Evolutionary conservation across 2,797 vertebrate species (phyloP), one percentile per base, ranked within the genome.

Genomic region (Numenius phaeopus): DNA sequence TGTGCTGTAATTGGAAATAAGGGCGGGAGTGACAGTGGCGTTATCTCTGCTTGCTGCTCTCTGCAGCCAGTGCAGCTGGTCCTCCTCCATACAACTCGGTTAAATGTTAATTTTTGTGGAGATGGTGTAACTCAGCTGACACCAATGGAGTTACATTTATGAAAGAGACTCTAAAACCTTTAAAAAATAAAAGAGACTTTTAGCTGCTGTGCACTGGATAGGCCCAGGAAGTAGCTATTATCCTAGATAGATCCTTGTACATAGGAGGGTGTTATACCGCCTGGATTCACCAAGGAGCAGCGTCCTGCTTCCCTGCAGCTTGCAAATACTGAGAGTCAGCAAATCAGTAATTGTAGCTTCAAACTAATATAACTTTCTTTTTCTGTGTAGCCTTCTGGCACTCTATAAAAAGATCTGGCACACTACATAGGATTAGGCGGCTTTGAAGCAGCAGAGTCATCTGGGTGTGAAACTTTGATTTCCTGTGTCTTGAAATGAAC

Each of bases 381-480:
- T 61, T 46, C 47, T 83, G 22, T 37, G 7, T 47, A 72, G 30
- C 67, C 52, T 91, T 87, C 73, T 93, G 52, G 20, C 24, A 59
- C 26, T 69, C 67, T 87, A 8, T 73, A 86, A 86, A 96, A 95
- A 75, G 64, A 77, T 82, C 64, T 82, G 37, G 34, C 72, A 37
- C n/a, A 2, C 47, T 39, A 29, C 86, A 34, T 65, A 61, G 83
- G 29, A 84, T 81, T 87, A 66, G 47, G 30, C 9, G 1, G 61
- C 83, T 92, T 90, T 89, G 84, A 95, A 91, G 79, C 52, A 91
- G 62, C 12, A 0, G 58, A 91, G 70, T 66, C 75, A 83, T 77
- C 64, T 77, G 71, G 30, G 50, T 94, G 80, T 95, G 66, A 94
- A 79, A 94, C 73, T 71, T 85, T 11, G 16, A 75, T 96, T 89